Base-by-base conservation (phyloP, 1,140 invertebrate species). In the Ylistrum balloti region DNA sequence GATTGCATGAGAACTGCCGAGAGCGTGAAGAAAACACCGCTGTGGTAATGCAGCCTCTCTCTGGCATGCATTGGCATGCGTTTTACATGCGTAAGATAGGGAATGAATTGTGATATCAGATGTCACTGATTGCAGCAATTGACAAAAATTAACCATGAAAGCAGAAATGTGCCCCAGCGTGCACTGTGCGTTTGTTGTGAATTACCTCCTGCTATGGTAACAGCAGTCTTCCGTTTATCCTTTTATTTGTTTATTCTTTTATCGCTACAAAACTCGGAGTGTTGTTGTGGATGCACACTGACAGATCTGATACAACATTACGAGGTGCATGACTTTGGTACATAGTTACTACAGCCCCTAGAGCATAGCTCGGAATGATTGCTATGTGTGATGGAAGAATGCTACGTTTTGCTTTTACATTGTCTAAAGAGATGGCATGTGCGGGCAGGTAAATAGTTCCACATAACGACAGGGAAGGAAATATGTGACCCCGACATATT, bases 111-210 rank as follows among this genome's bases (percentile, higher is more conserved):
- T 17, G 17, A 74, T 74, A 74, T 74, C 56, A 74, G 22, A 74
- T 74, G 56, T 74, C 56, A 74, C n/a, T 74, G 28, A 74, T 74
- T 74, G 56, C 22, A 5, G 56, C 56, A 74, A 74, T 74, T 74
- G 56, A 74, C 56, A 74, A 74, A 74, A 74, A 74, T 74, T 74
- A 74, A 74, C 22, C n/a, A 74, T 74, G 22, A 74, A 74, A 74
- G 56, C 56, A 74, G 56, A 74, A 74, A 74, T 74, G n/a, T 74
- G 56, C 56, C 56, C 56, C 56, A 74, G 56, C 56, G 56, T 74
- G 56, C 56, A 74, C 56, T n/a, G n/a, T 28, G 56, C n/a, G 56
- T 74, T 74, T 74, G 56, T 74, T 74, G 56, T 74, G 56, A 74
- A 74, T 74, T 74, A 74, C n/a, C 5, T 74, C 56, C 56, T 74